Percentiles rank a stretch among this genome's conserved stretches.
phyloP scores from a whole-genome alignment of 1,140 invertebrate species.

The Papilio dardanus region DNA sequence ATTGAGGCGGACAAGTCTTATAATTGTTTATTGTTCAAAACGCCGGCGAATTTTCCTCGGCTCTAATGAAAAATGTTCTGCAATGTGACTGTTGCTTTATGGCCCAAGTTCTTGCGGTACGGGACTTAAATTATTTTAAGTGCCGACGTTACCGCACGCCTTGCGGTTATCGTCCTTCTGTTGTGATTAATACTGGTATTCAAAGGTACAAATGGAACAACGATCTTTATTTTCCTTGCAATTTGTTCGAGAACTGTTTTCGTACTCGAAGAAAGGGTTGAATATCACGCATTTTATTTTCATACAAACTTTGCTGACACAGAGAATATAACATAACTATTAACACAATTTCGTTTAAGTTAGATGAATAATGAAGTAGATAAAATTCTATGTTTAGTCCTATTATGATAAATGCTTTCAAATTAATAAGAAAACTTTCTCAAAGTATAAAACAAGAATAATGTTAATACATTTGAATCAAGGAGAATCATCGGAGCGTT shows the following conservation, averaged over 20 bases:
- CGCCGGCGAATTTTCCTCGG: slow-evolving; percentile 37
- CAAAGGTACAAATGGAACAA: slow-evolving; percentile 1
- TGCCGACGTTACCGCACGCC: slow-evolving; percentile 52
- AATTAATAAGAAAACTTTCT: slow-evolving; percentile 4
- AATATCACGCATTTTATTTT: no score
- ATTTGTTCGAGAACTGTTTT: neutral
- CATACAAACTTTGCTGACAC: no score
- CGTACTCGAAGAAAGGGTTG: no score
- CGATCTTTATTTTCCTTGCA: neutral
- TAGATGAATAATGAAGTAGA: no score
- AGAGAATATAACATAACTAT: no score
- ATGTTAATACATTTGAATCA: slow-evolving; percentile 29
- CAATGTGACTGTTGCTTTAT: slow-evolving; percentile 58
- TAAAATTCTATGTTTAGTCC: no score
- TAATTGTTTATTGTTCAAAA: slow-evolving; percentile 56
- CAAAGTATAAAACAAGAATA: slow-evolving; percentile 3
- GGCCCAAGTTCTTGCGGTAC: slow-evolving; percentile 51
- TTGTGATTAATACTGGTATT: slow-evolving; percentile 52
- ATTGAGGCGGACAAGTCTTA: slow-evolving; percentile 48
- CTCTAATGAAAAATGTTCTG: slow-evolving; percentile 59
- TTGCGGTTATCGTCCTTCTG: slow-evolving; percentile 58
- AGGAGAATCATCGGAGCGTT: slow-evolving; percentile 10
- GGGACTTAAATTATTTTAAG: slow-evolving; percentile 64
- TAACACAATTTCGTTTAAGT: no score
- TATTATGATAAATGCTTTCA: neutral